These are phyloP conservation scores for Hemiprocne comata DNA, from an alignment of 2,113 vertebrate species.

Conservation along the genomic window DNA sequence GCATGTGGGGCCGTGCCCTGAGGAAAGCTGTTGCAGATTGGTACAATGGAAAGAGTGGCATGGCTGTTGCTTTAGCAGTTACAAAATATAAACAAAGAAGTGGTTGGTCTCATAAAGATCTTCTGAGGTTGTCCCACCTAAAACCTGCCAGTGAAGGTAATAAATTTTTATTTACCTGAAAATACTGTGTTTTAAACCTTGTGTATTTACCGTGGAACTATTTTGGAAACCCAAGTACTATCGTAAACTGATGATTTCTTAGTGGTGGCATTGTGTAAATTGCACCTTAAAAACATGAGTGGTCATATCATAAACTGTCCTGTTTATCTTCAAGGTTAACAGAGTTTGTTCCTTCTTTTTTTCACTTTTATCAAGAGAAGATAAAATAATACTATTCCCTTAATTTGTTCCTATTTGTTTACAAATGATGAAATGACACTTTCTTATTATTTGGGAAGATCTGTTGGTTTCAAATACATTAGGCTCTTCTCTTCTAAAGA, in stretches of 20 bases:
- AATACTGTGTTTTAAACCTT: neutral
- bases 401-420: neutral
- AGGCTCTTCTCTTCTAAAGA: neutral
- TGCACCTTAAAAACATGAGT: neutral
- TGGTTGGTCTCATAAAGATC: constrained; percentile 95
- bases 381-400: neutral
- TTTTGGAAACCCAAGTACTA: neutral
- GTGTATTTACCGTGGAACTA: neutral
- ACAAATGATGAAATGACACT: neutral
- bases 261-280: neutral
- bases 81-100: constrained; percentile 91
- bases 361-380: neutral
- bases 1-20: constrained; percentile 94
- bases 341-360: neutral
- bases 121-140: constrained; percentile 90
- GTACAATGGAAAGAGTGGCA: constrained; percentile 90
- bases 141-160: constrained; percentile 93
- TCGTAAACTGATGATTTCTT: neutral
- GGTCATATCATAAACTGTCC: neutral
- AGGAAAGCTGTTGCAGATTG: constrained; percentile 92
- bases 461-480: neutral
- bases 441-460: neutral
- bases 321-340: neutral
- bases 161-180: constrained; percentile 38
- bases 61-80: constrained; percentile 87